Evolutionary conservation across 2,888 invertebrate species (phyloP).

Genomic region (Drosophila kokeensis): DNA sequence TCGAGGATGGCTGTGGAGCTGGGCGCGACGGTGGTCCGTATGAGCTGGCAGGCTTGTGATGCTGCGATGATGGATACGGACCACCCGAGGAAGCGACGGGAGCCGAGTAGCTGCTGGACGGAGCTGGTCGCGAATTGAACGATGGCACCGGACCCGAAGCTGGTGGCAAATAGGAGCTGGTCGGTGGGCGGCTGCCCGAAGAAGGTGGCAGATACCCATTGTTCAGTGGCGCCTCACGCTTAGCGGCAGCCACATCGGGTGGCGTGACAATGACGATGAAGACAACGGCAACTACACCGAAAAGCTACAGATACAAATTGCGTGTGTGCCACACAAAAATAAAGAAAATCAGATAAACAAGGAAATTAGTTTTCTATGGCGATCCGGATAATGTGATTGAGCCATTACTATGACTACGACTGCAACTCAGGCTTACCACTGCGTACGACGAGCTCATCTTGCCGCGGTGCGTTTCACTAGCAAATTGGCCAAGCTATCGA

Average conservation of each 20-base stretch:
- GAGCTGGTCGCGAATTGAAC: constrained; percentile 67
- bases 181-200: constrained; percentile 85
- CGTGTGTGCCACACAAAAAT: not conserved
- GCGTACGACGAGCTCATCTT: constrained; percentile 72
- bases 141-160: constrained; percentile 84
- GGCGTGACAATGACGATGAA: constrained; percentile 49
- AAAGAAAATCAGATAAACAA: constrained; percentile 39
- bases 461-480: constrained; percentile 44
- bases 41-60: constrained; percentile 80
- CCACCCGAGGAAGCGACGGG: constrained; percentile 73
- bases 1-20: constrained; percentile 76
- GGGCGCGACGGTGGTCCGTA: constrained; percentile 81
- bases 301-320: constrained; percentile 48
- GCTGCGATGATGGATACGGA: constrained; percentile 62
- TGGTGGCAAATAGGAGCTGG: constrained; percentile 87
- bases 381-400: constrained; percentile 34
- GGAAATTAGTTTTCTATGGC: constrained; percentile 73
- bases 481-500: constrained; percentile 61
- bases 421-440: constrained; percentile 72
- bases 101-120: constrained; percentile 84
- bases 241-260: constrained; percentile 75
- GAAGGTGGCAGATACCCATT: constrained; percentile 84
- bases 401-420: constrained; percentile 1
- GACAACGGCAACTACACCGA: constrained; percentile 51
- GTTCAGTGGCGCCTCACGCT: constrained; percentile 84